phyloP scores from a whole-genome alignment of 2,113 vertebrate genomes.

The Atherinomorus stipes region DNA sequence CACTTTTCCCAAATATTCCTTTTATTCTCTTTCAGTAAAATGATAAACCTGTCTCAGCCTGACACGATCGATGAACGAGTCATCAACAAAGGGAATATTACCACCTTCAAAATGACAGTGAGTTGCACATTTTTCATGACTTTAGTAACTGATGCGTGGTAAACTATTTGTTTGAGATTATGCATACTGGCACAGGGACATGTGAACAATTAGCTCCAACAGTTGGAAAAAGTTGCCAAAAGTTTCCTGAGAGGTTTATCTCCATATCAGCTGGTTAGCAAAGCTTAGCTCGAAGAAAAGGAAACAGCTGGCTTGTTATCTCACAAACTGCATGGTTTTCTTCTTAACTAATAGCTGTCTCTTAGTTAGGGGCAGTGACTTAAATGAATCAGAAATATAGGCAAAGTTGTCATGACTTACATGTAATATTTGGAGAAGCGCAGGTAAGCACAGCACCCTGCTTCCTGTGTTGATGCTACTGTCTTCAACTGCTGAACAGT shows the following conservation, averaged over 20 bases:
- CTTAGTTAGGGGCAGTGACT: too few species aligned
- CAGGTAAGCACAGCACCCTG: too few species aligned
- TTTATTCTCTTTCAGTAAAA: slow-evolving; percentile 88
- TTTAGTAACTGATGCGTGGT: background rate
- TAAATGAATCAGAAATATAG: too few species aligned
- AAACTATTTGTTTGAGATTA: background rate
- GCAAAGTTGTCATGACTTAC: too few species aligned
- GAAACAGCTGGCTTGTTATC: background rate
- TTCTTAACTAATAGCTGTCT: too few species aligned
- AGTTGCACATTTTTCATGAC: slow-evolving; percentile 74
- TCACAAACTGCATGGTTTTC: background rate
- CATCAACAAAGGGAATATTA: slow-evolving; percentile 94
- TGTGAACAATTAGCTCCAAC: background rate
- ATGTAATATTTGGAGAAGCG: too few species aligned
- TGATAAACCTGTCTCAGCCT: slow-evolving; percentile 96
- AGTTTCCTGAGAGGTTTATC: background rate
- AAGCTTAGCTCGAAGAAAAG: background rate
- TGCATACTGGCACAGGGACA: background rate
- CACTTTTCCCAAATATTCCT: background rate
- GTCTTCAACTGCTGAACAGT: too few species aligned
- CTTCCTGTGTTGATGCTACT: too few species aligned
- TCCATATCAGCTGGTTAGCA: background rate
- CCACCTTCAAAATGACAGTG: slow-evolving; percentile 91
- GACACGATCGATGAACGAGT: slow-evolving; percentile 98
- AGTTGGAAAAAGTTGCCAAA: background rate